These are phyloP conservation scores for Tanaodytes sp. DNA, from an alignment of 2,888 invertebrate species.

Conservation along the genomic window DNA sequence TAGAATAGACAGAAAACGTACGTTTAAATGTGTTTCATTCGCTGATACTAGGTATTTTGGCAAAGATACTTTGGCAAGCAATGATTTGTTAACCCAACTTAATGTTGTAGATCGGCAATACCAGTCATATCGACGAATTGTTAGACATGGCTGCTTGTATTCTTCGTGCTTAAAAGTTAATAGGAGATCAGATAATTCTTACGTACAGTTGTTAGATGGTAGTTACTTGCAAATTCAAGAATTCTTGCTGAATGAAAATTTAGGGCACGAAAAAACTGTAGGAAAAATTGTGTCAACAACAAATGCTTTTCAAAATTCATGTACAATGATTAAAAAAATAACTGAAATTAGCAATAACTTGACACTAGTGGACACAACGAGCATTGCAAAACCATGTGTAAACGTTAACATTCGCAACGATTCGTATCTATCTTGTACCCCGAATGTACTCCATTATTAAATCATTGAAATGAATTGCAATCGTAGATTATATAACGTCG, in stretches of 20 bases:
- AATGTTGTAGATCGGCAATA: not conserved
- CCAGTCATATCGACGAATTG: constrained; percentile 4
- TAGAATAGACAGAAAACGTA: not conserved
- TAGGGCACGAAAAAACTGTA: not conserved
- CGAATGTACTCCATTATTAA: constrained; percentile 5
- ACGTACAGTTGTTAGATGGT: not conserved
- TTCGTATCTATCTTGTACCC: not conserved
- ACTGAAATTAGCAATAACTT: not conserved
- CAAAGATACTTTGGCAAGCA: not conserved
- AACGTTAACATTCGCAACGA: not conserved
- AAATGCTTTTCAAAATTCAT: not conserved
- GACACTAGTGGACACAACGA: not conserved
- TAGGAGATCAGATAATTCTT: constrained; percentile 6
- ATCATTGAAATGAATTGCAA: too few species aligned
- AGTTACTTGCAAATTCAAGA: constrained; percentile 5
- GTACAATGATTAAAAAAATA: constrained; percentile 5
- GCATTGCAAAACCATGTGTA: constrained; percentile 3
- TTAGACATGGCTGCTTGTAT: constrained; percentile 5
- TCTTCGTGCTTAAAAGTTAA: not conserved
- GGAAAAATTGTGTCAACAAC: not conserved
- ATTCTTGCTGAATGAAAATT: constrained; percentile 1
- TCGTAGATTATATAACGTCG: too few species aligned
- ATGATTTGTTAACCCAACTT: not conserved
- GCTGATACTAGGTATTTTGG: constrained; percentile 12
- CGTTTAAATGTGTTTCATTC: not conserved